Evolutionary conservation across 2,888 invertebrate species (phyloP), one percentile per base, ranked within the genome.

Genomic region (Bellardia bayeri): DNA sequence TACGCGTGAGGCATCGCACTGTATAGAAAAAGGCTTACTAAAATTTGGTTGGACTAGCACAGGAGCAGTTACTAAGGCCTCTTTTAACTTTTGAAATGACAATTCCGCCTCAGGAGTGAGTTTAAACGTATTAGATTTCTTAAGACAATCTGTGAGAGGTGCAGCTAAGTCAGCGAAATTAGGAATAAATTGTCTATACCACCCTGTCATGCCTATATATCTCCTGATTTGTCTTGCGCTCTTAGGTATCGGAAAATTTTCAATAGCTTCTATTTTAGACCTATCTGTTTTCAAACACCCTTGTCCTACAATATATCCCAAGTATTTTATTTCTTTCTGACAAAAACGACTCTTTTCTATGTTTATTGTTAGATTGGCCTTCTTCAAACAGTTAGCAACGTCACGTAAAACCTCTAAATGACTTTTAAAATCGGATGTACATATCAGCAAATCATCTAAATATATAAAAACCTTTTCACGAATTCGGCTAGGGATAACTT

Each of bases 391-490:
- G 7, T 74, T 16, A 1, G 68, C 64, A 2, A 85, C 80, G 9
- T 85, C 79, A 2, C 45, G 42, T 33, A 85, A 74, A 13, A 75
- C n/a, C 4, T 68, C 23, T 5, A 85, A 42, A 66, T 80, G 85
- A 16, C 49, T 74, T 23, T 75, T 42, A 16, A 84, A 84, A 37
- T 72, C 72, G 5, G 71, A 14, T 14, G 61, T 54, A 16, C 71
- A 80, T 45, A 81, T 42, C 13, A 81, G 37, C 11, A 82, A n/a
- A 23, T 82, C 82, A n/a, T 82, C 74, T 11, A 82, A 30, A 49
- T 82, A 82, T 14, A 82, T 75, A 37, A 83, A 83, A 9, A 83
- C 82, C 40, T 76, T 83, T 30, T 76, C 82, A 45, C 74, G 64
- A 23, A 74, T 42, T 42, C 82, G 64, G 49, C 64, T 82, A 42